A percentile compares a stretch with the other conserved stretches of the same genome.
These are phyloP conservation scores for Sipha flava DNA, from an alignment of 1,140 invertebrate genomes.

Conservation along the genomic window DNA sequence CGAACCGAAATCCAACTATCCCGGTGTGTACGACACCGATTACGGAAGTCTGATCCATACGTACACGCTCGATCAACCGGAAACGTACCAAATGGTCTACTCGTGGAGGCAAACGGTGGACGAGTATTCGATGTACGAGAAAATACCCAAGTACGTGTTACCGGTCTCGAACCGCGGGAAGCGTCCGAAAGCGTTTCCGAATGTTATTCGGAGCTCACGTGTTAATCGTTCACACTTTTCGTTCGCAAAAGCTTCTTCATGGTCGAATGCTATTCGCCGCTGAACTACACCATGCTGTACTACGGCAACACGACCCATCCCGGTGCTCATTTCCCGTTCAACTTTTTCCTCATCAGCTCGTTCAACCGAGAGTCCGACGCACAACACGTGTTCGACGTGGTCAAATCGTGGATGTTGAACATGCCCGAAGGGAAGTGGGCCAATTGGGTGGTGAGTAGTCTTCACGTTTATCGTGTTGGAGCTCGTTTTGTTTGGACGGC, in stretches of 20 bases:
- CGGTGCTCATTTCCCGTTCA: constrained; percentile 47
- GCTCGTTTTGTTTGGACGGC: too few relatives aligned
- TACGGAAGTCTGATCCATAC: constrained; percentile 46
- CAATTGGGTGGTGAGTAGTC: constrained; percentile 50
- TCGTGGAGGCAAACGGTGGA: constrained; percentile 27
- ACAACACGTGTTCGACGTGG: constrained; percentile 45
- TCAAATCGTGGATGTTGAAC: constrained; percentile 50
- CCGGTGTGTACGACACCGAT: not conserved
- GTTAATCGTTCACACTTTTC: too few relatives aligned
- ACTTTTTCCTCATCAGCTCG: constrained; percentile 52
- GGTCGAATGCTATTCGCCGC: constrained; percentile 43
- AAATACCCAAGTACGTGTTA: not conserved
- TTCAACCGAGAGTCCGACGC: constrained; percentile 44
- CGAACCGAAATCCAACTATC: constrained; percentile 36
- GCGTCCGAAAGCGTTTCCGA: too few relatives aligned
- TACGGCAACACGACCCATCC: constrained; percentile 42
- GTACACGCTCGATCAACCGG: constrained; percentile 53
- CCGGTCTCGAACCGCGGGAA: too few relatives aligned
- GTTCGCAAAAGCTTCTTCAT: constrained; percentile 44
- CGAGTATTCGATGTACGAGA: not conserved
- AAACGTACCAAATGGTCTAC: constrained; percentile 53
- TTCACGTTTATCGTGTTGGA: too few relatives aligned
- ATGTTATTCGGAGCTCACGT: too few relatives aligned
- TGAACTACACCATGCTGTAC: constrained; percentile 42
- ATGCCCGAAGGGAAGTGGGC: constrained; percentile 46